Base-by-base conservation (phyloP, 2,113 vertebrate genomes). In the Daphoenositta chrysoptera region DNA sequence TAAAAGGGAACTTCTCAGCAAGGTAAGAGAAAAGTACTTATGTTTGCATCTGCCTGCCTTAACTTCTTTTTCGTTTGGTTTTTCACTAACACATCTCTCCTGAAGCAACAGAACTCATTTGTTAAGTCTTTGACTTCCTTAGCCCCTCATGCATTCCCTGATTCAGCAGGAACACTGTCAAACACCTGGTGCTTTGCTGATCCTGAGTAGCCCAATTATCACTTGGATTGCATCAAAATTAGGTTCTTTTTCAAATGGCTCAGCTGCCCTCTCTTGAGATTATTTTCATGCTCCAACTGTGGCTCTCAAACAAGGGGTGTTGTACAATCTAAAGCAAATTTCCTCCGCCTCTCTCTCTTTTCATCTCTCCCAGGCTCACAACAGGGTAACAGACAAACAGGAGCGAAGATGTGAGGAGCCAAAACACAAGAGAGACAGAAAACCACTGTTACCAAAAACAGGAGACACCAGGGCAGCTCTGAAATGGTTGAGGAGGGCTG, bases 241-340 rank as follows among this genome's bases (percentile, higher is more conserved):
- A 86, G 57, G 31, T 86, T 93, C 83, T 80, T 85, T n/a, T 48
- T 61, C 57, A 90, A 77, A 77, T 11, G 48, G 79, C 68, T 96
- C 96, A 96, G 89, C 93, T 96, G 93, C 66, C 94, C 89, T 86
- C 87, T 89, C 78, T 92, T 33, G 57, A 90, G 71, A 60, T 70
- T 73, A 53, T 93, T 96, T 90, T 86, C 71, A 48, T 45, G 40
- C 63, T 94, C 76, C 76, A 33, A 72, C 75, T 37, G 88, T 45
- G 42, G 42, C 60, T 87, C 82, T 82, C 4, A 3, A 84, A 33
- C 78, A 65, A 76, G 33, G 73, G 56, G 23, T 75, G 30, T 21
- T 33, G 24, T 24, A 44, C 0, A 0, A 76, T 33, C 26, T 45
- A 47, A 69, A 90, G 80, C 44, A 69, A 85, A 68, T 86, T 75